Evolutionary conservation across 2,888 invertebrate genomes (phyloP).

Genomic region (Pterostichus niger): DNA sequence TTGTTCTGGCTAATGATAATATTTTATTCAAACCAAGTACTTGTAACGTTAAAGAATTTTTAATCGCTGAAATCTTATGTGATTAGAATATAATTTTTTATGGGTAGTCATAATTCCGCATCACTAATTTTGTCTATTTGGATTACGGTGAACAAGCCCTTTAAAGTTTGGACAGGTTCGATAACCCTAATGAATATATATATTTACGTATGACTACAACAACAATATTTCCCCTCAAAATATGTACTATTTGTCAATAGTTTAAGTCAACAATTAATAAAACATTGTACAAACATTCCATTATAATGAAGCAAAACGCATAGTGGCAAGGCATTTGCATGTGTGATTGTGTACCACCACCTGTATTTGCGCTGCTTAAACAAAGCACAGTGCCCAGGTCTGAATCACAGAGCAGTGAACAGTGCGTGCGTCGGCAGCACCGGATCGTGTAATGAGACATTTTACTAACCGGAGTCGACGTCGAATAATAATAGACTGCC

Average conservation of each 20-base stretch:
- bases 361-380: slow-evolving; percentile 11
- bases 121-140: no score
- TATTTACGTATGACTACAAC: no score
- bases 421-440: not conserved
- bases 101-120: no score
- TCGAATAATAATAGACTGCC: slow-evolving; percentile 28
- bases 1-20: no score
- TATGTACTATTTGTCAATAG: slow-evolving; percentile 10
- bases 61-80: no score
- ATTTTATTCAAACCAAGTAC: no score
- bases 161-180: no score
- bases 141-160: no score
- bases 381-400: not conserved
- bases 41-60: no score
- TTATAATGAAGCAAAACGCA: not conserved
- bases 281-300: slow-evolving; percentile 1
- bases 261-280: slow-evolving; percentile 1
- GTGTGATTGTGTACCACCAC: not conserved
- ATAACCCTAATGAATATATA: no score
- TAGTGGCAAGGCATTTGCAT: no score
- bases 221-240: not conserved
- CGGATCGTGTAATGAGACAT: not conserved
- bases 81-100: no score
- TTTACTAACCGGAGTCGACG: slow-evolving; percentile 6
- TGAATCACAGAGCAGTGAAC: slow-evolving; percentile 1